Base-by-base conservation (phyloP, 2,888 invertebrate genomes). In the Gastrophysa polygoni region DNA sequence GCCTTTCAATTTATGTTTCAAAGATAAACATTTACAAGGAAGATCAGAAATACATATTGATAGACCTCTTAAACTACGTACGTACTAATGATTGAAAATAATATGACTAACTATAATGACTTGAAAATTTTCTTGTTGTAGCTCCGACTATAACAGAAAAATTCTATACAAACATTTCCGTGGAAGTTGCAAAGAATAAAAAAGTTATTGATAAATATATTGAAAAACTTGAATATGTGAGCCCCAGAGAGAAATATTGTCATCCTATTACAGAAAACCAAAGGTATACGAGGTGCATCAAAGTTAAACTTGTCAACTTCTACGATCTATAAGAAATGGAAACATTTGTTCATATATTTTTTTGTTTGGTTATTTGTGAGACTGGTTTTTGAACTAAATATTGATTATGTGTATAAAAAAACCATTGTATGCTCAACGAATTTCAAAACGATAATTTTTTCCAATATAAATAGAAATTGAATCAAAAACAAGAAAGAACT, bases 191-290 rank as follows among this genome's bases (percentile, higher is more conserved):
- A 10, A 55, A 69, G 14, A 56, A 69, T 21, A 57, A 69, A 38
- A 66, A 73, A 46, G 59, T 73, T 29, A 68, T 79, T 0, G 67
- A 76, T 29, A 70, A 73, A 63, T 73, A 77, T 58, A 68, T 78
- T 2, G 59, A 77, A 16, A 72, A 74, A 57, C 71, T 82, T 50
- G 73, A 73, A 63, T 69, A 71, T 10, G 57, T 68, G 28, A 73
- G 74, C 6, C 80, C 80, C 0, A 65, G 71, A 34, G 76, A 81
- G 64, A 79, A 76, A 69, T 77, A 76, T 61, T 43, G 57, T 11
- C 59, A 69, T 24, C 79, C 80, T 4, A 66, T 72, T 20, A 80
- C 82, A 24, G 82, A 82, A 76, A 82, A 80, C 66, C 82, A 82
- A 75, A 74, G 64, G 82, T 81, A 66, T 49, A 14, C 43, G 11